Conservation (phyloP, 2,797 vertebrate species). For the Sardinella longiceps region DNA sequence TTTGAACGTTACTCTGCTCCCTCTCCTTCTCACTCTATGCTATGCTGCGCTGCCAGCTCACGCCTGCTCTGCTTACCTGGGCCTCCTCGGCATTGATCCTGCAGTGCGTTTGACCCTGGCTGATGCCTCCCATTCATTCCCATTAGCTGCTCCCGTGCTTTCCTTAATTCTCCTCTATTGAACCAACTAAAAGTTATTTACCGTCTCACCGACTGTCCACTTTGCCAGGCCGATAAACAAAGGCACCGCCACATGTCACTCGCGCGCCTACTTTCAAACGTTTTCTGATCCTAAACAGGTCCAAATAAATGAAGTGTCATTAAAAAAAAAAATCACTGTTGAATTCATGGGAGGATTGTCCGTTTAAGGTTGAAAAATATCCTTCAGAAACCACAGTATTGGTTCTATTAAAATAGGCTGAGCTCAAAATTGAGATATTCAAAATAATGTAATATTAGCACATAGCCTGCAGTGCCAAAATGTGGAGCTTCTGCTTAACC, state of each 20-base stretch:
- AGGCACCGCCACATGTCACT: constrained; percentile 8
- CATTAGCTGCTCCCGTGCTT: constrained; percentile 75
- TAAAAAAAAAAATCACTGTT: neutral
- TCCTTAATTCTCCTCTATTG: constrained; percentile 78
- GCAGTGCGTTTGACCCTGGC: constrained; percentile 74
- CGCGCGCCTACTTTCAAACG: neutral
- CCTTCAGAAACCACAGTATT: neutral
- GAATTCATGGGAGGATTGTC: neutral
- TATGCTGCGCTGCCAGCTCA: constrained; percentile 42
- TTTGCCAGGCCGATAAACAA: constrained; percentile 26
- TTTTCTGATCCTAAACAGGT: neutral
- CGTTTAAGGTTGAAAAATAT: neutral
- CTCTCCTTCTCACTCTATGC: constrained; percentile 44
- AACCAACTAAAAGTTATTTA: constrained; percentile 78
- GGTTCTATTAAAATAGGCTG: neutral
- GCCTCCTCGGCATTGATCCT: constrained; percentile 75
- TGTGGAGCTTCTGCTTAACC: neutral
- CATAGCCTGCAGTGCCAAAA: constrained; percentile 4
- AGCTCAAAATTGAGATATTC: constrained; percentile 16
- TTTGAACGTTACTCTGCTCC: constrained; percentile 22
- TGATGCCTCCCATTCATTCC: constrained; percentile 80
- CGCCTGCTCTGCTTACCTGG: constrained; percentile 72
- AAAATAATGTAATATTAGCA: constrained; percentile 16
- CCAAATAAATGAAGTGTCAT: neutral
- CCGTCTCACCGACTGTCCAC: constrained; percentile 59